phyloP scores from a whole-genome alignment of 2,113 vertebrate genomes.

The Camelus bactrianus region DNA sequence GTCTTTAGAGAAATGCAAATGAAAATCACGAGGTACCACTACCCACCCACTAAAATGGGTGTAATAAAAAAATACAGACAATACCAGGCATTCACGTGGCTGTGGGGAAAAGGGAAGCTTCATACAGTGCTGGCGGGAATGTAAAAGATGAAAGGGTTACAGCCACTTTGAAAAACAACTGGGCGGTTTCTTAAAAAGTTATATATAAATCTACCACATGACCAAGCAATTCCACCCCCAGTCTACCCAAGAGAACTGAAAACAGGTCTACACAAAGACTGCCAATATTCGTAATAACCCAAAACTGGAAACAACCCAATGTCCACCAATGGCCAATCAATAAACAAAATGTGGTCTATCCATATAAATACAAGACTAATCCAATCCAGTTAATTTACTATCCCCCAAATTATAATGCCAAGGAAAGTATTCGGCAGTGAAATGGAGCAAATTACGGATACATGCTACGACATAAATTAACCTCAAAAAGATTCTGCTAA shows the following conservation, averaged over 20 bases:
- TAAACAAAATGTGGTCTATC: neutral
- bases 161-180: neutral
- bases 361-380: neutral
- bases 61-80: neutral
- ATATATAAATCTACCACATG: neutral
- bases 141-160: neutral
- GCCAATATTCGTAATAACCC: neutral
- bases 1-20: slow-evolving; percentile 31
- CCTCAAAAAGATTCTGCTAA: neutral
- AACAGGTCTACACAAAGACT: neutral
- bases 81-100: neutral
- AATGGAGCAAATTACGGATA: neutral
- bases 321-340: neutral
- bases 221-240: neutral
- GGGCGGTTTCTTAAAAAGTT: neutral
- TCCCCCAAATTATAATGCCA: neutral
- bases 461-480: neutral
- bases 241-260: neutral
- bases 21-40: neutral
- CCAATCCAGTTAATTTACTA: neutral
- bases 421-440: neutral
- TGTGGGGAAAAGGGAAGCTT: neutral
- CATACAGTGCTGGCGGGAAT: neutral
- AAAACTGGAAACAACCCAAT: neutral
- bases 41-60: neutral